A percentile compares a stretch with the other conserved stretches of the same genome.
Evolutionary conservation across 2,113 vertebrate genomes (phyloP).

Genomic region (Pyrgilauda ruficollis): DNA sequence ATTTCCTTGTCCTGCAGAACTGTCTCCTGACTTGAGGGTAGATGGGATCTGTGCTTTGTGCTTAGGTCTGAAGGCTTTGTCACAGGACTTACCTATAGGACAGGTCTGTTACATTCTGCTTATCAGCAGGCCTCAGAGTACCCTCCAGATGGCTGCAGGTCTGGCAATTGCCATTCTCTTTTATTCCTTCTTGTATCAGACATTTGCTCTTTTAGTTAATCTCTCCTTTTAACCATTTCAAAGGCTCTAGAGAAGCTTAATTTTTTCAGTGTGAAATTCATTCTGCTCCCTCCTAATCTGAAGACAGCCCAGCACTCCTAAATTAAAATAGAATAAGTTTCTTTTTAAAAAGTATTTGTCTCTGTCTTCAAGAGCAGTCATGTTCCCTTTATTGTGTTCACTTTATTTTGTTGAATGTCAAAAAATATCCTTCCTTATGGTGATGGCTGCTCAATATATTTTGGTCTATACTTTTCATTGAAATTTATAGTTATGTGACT

Average conservation of each 20-base stretch:
- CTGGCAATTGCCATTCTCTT: background rate
- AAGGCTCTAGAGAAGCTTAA: background rate
- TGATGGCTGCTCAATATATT: background rate
- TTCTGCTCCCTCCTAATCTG: background rate
- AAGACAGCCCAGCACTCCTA: background rate
- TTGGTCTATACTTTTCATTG: background rate
- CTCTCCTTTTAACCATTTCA: background rate
- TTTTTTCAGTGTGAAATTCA: background rate
- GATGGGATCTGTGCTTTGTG: background rate
- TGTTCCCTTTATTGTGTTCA: background rate
- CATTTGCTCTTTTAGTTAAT: background rate
- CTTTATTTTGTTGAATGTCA: background rate
- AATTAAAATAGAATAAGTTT: background rate
- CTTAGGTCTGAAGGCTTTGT: background rate
- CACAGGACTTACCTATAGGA: background rate
- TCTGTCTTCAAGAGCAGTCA: background rate
- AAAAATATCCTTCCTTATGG: background rate
- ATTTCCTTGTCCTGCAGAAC: background rate
- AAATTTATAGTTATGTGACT: background rate
- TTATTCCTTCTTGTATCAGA: background rate
- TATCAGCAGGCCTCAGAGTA: background rate
- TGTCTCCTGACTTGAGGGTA: background rate
- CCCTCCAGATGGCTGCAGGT: background rate
- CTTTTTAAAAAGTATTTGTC: background rate
- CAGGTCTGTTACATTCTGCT: background rate